A percentile compares a stretch with the other conserved stretches of the same genome.
These are phyloP conservation scores for Probosciger aterrimus DNA, from an alignment of 2,113 vertebrate species.

Conservation along the genomic window DNA sequence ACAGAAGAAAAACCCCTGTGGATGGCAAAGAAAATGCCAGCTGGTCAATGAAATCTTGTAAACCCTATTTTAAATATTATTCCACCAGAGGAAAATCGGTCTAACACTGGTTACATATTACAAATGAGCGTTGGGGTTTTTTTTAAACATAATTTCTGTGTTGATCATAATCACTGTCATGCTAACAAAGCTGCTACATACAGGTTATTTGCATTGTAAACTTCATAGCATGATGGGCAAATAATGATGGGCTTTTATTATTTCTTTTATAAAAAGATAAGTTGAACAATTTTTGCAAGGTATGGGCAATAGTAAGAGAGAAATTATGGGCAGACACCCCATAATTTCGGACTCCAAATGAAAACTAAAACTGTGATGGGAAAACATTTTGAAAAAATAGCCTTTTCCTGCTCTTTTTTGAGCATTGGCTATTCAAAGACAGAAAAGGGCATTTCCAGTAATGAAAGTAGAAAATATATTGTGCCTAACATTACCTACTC, in stretches of 20 bases:
- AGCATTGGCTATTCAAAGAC: neutral
- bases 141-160: neutral
- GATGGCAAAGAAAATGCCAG: slow-evolving; percentile 25
- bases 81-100: neutral
- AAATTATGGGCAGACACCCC: neutral
- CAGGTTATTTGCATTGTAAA: neutral
- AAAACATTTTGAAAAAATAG: neutral
- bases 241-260: neutral
- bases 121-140: neutral
- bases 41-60: neutral
- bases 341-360: neutral
- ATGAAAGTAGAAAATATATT: neutral
- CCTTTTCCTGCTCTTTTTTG: neutral
- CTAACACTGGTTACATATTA: neutral
- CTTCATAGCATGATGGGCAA: neutral
- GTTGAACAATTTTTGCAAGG: neutral
- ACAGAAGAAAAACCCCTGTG: neutral
- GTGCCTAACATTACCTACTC: neutral
- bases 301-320: neutral
- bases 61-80: slow-evolving; percentile 7
- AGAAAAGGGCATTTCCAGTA: neutral
- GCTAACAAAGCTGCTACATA: neutral
- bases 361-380: neutral
- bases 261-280: neutral
- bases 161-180: neutral